phyloP scores from a whole-genome alignment of 1,140 invertebrate species.

The Oncopeltus fasciatus region DNA sequence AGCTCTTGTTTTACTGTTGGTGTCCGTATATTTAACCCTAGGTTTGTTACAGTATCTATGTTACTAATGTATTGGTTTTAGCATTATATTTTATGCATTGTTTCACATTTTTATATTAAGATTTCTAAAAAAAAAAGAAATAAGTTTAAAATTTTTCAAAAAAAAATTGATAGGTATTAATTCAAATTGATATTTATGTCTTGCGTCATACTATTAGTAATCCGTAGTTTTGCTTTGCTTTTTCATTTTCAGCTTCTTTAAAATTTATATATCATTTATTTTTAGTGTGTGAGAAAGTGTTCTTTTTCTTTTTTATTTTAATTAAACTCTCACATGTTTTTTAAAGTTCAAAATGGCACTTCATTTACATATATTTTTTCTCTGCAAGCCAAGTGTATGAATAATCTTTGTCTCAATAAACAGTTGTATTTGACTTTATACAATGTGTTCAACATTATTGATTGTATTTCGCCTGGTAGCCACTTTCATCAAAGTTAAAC shows the following conservation, averaged over 20 bases:
- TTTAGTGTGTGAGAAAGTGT: slow-evolving; percentile 29
- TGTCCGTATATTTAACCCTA: slow-evolving; percentile 10
- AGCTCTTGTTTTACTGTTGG: neutral
- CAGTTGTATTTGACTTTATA: slow-evolving; percentile 46
- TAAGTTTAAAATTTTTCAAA: neutral
- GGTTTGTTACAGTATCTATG: slow-evolving; percentile 14
- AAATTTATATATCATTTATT: slow-evolving; percentile 29
- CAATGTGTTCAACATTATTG: neutral
- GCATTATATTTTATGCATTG: slow-evolving; percentile 13
- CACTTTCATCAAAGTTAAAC: neutral
- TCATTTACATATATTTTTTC: slow-evolving; percentile 14
- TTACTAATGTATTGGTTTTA: slow-evolving; percentile 11
- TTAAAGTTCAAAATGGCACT: slow-evolving; percentile 20
- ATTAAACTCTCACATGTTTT: slow-evolving; percentile 17
- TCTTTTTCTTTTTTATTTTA: slow-evolving; percentile 14
- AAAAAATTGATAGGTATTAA: slow-evolving; percentile 2
- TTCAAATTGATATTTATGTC: slow-evolving; percentile 12
- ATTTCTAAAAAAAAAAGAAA: neutral
- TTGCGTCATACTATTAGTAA: slow-evolving; percentile 24
- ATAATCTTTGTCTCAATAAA: slow-evolving; percentile 46
- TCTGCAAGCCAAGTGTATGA: slow-evolving; percentile 20
- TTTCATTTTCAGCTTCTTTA: slow-evolving; percentile 21
- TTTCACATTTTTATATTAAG: slow-evolving; percentile 7
- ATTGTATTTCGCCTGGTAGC: neutral
- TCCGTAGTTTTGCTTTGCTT: slow-evolving; percentile 22